These are phyloP conservation scores for Pontoporia blainvillei DNA, from an alignment of 2,113 vertebrate genomes.

Conservation along the genomic window DNA sequence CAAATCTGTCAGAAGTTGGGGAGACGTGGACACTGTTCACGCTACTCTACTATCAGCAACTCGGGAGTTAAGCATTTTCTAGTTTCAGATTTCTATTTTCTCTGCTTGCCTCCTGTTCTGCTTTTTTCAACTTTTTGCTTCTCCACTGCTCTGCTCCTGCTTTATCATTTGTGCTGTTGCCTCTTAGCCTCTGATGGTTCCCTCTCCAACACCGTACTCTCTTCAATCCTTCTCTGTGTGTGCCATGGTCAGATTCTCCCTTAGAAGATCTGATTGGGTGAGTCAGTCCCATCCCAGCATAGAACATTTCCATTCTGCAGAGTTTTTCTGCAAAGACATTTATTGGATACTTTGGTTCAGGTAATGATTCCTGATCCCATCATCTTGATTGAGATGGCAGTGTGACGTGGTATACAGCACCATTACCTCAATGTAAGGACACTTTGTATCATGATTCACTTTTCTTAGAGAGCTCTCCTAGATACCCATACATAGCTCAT, in stretches of 20 bases:
- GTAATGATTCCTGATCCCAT: not conserved
- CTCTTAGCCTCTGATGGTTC: not conserved
- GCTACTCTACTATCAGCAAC: not conserved
- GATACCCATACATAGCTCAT: not conserved
- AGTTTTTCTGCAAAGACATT: not conserved
- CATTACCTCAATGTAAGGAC: not conserved
- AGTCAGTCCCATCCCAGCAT: too few relatives aligned
- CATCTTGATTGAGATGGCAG: not conserved
- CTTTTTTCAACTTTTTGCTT: not conserved
- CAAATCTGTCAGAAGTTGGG: not conserved
- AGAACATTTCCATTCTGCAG: not conserved
- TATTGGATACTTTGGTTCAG: not conserved
- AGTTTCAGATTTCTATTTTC: not conserved
- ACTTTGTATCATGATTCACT: not conserved
- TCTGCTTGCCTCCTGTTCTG: not conserved
- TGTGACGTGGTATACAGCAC: not conserved
- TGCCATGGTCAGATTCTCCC: not conserved
- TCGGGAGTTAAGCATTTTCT: not conserved
- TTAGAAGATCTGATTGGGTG: not conserved
- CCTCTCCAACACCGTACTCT: not conserved
- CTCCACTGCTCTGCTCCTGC: not conserved
- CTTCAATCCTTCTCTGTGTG: not conserved
- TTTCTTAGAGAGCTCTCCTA: not conserved
- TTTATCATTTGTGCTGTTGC: not conserved
- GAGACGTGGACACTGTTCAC: not conserved